A percentile compares a stretch with the other conserved stretches of the same genome.
phyloP scores from a whole-genome alignment of 2,797 vertebrate species.

The Lepilemur septentrionalis region DNA sequence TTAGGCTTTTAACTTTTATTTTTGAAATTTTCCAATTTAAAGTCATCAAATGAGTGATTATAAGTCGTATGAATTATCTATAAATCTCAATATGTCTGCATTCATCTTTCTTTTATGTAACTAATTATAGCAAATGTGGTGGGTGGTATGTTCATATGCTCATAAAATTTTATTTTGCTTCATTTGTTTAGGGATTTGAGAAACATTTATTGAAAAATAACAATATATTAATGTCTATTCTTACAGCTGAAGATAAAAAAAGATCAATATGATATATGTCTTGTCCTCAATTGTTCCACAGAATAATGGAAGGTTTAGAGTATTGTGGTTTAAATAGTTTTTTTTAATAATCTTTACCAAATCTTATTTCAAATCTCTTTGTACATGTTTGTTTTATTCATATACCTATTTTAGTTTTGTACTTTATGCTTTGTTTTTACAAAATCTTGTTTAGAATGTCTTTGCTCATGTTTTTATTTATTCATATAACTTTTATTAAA shows the following conservation, averaged over 20 bases:
- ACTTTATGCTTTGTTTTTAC: background rate
- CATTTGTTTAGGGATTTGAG: background rate
- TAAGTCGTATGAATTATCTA: background rate
- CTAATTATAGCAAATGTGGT: no score
- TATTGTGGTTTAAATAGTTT: background rate
- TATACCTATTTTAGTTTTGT: background rate
- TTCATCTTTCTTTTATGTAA: background rate
- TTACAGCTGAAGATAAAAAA: background rate
- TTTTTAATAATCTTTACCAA: background rate
- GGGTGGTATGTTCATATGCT: background rate
- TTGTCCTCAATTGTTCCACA: background rate
- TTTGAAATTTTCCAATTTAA: background rate
- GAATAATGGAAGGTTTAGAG: background rate
- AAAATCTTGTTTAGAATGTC: background rate
- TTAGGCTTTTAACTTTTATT: background rate
- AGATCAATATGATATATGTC: rapidly evolving
- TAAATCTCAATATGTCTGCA: background rate
- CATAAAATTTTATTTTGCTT: background rate
- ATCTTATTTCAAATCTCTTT: background rate
- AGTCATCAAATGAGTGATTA: background rate
- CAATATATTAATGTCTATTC: background rate
- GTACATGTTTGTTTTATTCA: background rate
- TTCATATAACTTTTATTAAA: background rate
- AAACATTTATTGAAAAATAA: background rate
- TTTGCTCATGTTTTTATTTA: background rate